Evolutionary conservation across 2,113 vertebrate species (phyloP), one percentile per base, ranked within the genome.

Genomic region (Xenotilapia caudafasciata): DNA sequence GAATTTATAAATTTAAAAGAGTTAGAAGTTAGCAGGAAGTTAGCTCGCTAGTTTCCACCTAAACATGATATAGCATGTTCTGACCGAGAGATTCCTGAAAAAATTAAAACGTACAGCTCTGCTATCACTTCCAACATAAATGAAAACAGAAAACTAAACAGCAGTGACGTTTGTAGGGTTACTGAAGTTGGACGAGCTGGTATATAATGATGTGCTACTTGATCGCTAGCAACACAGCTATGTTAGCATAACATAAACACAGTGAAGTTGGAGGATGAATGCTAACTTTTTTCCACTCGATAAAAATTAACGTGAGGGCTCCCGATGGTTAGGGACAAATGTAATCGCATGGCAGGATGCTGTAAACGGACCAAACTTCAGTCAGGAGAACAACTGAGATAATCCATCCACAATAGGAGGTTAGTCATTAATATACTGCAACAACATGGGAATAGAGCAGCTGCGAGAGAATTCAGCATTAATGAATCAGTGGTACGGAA

Each of bases 271-370:
- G 10, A 23, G 10, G n/a, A 54, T 12, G 10, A 54, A 23, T 0
- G 2, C 10, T 54, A 23, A 54, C 6, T 6, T 12, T 54, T 12
- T 54, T 12, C n/a, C 10, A 54, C 53, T 54, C 1, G 0, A 23
- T 23, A 23, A 23, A 54, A 54, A 0, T 23, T 54, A 55, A 55
- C 2, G 1, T 3, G 21, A 55, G 1, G 0, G 54, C 0, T 7
- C 4, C 11, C 0, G 21, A 5, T 55, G 12, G 21, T 21, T 1
- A 53, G 2, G 4, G 21, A 55, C 21, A 23, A 55, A 55, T 55
- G 21, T 1, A 55, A 4, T 55, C 2, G 2, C 53, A 55, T 23
- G 4, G 53, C 53, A 55, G 53, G 53, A 55, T 23, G 53, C 4
- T 55, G 0, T 55, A 23, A 55, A 55, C 1, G 0, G 21, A 0